Evolutionary conservation across 1,140 invertebrate species (phyloP), one percentile per base, ranked within the genome.

Genomic region (Pygmarrhopalites habei): DNA sequence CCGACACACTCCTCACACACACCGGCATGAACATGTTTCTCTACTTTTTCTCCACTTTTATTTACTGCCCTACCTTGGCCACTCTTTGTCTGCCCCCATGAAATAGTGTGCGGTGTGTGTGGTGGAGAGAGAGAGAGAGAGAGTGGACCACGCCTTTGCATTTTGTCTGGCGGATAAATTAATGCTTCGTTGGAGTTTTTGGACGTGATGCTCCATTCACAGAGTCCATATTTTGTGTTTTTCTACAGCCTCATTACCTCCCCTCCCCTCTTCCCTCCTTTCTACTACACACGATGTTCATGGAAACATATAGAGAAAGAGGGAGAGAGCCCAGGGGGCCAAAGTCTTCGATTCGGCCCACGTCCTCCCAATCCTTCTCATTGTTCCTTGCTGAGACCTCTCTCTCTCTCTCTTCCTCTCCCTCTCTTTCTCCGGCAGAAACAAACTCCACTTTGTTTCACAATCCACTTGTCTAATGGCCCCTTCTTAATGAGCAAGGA

Each of bases 141-240:
- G 46, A 49, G 19, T 15, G 26, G 35, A 43, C 44, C 57, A 59
- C 57, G 57, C 57, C 57, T 59, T 59, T 59, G 57, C 57, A 59
- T 59, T 59, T 59, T 43, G 26, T n/a, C n/a, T n/a, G n/a, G 41
- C 41, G 25, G 57, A 43, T 59, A 43, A 59, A 59, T 59, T 59
- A 59, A 26, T 46, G 57, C 43, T n/a, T 26, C 19, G 57, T 46
- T 47, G 43, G 57, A n/a, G n/a, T n/a, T n/a, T n/a, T n/a, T n/a
- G n/a, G n/a, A n/a, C n/a, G n/a, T n/a, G 23, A 41, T 41, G 39
- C 39, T 41, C 39, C n/a, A 41, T 41, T 41, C 39, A 41, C 12
- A 41, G 39, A 41, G n/a, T n/a, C n/a, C n/a, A n/a, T n/a, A n/a
- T n/a, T n/a, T n/a, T n/a, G n/a, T n/a, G n/a, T n/a, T n/a, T n/a